Evolutionary conservation across 2,113 vertebrate genomes (phyloP).

Genomic region (Myocastor coypus): DNA sequence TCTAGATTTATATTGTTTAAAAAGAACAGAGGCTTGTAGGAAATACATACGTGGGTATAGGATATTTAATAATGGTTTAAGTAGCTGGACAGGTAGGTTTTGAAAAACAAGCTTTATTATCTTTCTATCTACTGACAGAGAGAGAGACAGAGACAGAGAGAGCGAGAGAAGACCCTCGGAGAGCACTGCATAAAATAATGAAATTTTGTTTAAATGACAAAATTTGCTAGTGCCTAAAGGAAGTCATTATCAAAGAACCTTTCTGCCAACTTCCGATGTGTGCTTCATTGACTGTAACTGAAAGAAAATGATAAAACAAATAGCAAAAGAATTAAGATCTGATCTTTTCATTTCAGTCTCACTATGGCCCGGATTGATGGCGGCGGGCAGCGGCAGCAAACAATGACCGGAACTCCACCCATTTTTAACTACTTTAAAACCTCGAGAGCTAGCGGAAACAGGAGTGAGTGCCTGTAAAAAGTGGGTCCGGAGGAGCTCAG

Average conservation of each 20-base stretch:
- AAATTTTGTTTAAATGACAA: conserved; percentile 22
- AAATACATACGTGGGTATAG: background rate
- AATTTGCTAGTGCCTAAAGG: background rate
- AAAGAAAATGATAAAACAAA: background rate
- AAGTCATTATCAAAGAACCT: background rate
- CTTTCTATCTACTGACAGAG: background rate
- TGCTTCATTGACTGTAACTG: background rate
- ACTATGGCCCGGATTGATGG: background rate
- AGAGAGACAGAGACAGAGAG: background rate
- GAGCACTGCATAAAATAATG: background rate
- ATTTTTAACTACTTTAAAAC: background rate
- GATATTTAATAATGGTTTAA: background rate
- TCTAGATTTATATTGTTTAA: background rate
- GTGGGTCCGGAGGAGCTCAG: background rate
- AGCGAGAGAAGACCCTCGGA: background rate
- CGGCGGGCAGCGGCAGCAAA: background rate
- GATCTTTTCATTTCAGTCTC: background rate
- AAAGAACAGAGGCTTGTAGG: background rate
- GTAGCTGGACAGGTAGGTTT: background rate
- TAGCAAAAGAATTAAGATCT: background rate
- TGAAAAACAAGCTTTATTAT: background rate
- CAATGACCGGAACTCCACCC: fast-evolving
- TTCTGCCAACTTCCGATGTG: background rate
- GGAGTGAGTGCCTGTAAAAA: background rate
- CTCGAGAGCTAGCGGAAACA: background rate